Evolutionary conservation across 2,113 vertebrate species (phyloP), one percentile per base, ranked within the genome.

Genomic region (Pycnonotus jocosus): DNA sequence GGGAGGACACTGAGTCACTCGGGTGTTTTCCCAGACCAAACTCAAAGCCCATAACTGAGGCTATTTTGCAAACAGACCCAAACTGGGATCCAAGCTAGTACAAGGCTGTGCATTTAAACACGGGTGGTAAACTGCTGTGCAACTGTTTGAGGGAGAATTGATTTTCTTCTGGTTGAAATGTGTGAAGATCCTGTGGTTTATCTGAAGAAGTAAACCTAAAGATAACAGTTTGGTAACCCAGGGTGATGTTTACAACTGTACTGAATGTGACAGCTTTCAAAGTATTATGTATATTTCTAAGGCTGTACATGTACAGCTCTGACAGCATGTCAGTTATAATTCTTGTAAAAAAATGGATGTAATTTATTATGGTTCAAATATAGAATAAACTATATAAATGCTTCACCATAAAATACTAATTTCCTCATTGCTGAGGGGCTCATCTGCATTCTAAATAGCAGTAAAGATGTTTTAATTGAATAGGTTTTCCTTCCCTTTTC

Each of bases 321-420:
- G 98, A 98, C 97, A 98, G 98, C 97, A 90, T 97, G 98, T 98
- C 98, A 98, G 95, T 97, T 98, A 97, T 93, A 97, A 98, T 98
- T 98, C 98, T 97, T 96, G 96, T 97, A 98, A 98, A 97, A 97
- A 97, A 92, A 85, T 94, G 93, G 92, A 97, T 97, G 94, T 97
- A 98, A 98, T 97, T 98, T 98, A 98, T 98, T 98, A 98, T 97
- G 97, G 97, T 97, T 98, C 97, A 97, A 97, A 97, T 96, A 96
- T 89, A 97, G 96, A 97, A 96, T 97, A 97, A 97, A 98, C 95
- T 77, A 74, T 96, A 94, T 92, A 96, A 96, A 97, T 92, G 93
- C 93, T 97, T 95, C 40, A 14, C 89, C 91, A 97, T 94, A 97
- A 97, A 97, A 96, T 93, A 96, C 97, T 97, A 97, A 98, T 98